phyloP scores from a whole-genome alignment of 1,140 invertebrate genomes.

The Bombus cullumanus region DNA sequence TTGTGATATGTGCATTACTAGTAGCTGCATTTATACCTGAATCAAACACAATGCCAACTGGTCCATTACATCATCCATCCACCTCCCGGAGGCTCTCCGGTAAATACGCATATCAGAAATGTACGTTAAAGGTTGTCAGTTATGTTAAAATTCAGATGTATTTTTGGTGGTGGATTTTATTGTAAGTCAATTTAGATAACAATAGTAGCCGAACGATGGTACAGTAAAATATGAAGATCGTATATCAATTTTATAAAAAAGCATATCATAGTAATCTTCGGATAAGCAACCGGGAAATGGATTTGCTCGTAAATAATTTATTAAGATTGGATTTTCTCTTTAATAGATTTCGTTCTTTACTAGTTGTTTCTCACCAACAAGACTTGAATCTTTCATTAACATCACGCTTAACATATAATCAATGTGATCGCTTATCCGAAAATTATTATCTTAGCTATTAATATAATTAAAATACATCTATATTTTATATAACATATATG shows the following conservation, averaged over 20 bases:
- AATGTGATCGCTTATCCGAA: background rate
- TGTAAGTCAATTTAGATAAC: constrained; percentile 3
- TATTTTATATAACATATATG: constrained; percentile 30
- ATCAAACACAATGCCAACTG: constrained; percentile 82
- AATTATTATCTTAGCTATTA: background rate
- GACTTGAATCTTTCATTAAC: background rate
- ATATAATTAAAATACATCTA: constrained; percentile 37
- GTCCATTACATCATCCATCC: constrained; percentile 81
- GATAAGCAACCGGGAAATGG: background rate
- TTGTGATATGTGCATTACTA: constrained; percentile 97
- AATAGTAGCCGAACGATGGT: background rate
- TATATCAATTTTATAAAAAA: background rate
- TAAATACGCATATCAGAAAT: constrained; percentile 84
- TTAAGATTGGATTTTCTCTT: background rate
- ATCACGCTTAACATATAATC: background rate
- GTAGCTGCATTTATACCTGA: constrained; percentile 96
- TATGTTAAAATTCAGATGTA: constrained; percentile 78
- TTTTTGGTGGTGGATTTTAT: constrained; percentile 80
- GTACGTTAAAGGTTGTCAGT: constrained; percentile 82
- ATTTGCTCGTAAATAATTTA: background rate
- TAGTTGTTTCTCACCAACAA: too few species aligned
- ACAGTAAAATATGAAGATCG: too few species aligned
- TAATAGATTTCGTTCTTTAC: background rate
- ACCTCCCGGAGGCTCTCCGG: constrained; percentile 82
- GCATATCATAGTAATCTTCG: background rate